Conservation (phyloP, 35 echinoderm and acorn worm species). For the Apostichopus japonicus region DNA sequence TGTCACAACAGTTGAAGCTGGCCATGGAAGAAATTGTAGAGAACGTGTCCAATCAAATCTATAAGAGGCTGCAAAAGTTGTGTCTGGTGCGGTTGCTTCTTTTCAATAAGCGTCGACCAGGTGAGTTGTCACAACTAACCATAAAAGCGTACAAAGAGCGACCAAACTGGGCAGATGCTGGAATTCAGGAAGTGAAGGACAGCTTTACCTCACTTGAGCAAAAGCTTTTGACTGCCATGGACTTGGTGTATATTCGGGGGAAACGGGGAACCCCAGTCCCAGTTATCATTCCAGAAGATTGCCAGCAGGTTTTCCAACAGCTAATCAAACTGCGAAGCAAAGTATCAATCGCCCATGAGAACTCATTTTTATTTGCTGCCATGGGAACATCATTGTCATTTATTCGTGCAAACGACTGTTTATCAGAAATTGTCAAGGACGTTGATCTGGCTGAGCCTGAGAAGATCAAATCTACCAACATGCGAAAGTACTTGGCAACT, state of each 20-base stretch:
- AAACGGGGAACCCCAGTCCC: constrained; percentile 52
- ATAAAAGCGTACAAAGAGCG: constrained; percentile 6
- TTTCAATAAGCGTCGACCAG: constrained; percentile 64
- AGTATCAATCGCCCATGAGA: neutral
- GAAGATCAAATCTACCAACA: constrained; percentile 30
- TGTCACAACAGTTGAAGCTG: constrained; percentile 4
- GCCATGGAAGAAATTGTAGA: neutral
- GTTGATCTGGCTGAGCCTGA: constrained; percentile 44
- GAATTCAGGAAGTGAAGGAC: constrained; percentile 9
- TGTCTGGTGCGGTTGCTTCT: constrained; percentile 26
- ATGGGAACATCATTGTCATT: neutral
- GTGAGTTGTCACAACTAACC: constrained; percentile 37
- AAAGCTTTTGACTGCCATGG: neutral
- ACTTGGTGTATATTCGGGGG: constrained; percentile 46
- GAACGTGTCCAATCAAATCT: neutral
- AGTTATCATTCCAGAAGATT: constrained; percentile 47
- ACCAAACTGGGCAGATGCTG: constrained; percentile 19
- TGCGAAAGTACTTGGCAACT: constrained; percentile 68
- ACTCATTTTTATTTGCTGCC: constrained; percentile 63
- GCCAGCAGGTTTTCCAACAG: constrained; percentile 21
- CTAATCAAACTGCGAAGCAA: constrained; percentile 3
- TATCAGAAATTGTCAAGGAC: constrained; percentile 13
- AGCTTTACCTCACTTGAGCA: constrained; percentile 4
- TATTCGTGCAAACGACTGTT: constrained; percentile 30
- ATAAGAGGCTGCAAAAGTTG: constrained; percentile 16